These are phyloP conservation scores for Carterocephalus palaemon DNA, from an alignment of 2,888 invertebrate species.

Conservation along the genomic window DNA sequence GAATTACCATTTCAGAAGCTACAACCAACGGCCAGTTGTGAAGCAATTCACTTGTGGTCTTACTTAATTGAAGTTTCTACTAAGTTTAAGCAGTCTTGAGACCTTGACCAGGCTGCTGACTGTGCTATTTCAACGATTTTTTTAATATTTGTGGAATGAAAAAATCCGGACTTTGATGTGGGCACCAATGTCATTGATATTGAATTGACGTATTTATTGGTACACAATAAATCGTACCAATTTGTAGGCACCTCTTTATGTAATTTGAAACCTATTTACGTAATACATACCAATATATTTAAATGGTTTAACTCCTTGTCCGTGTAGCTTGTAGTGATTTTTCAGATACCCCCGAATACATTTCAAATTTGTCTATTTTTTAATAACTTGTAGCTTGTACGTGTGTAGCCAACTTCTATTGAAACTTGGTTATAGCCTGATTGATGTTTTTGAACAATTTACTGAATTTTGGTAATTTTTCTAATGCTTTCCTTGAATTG, in stretches of 20 bases:
- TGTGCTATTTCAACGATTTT: too few species aligned
- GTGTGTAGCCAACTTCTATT: conserved; percentile 2
- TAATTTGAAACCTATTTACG: conserved; percentile 1
- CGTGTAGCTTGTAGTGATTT: conserved; percentile 14
- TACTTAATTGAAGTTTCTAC: too few species aligned
- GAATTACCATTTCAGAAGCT: too few species aligned
- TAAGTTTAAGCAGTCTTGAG: too few species aligned
- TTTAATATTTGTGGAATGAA: too few species aligned
- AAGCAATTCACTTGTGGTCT: too few species aligned
- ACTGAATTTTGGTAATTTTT: conserved; percentile 1
- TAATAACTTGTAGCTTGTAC: conserved; percentile 3
- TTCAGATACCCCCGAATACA: neutral
- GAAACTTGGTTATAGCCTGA: neutral
- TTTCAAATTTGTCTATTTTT: neutral
- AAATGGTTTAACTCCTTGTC: conserved; percentile 2
- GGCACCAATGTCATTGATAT: too few species aligned
- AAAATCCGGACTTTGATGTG: too few species aligned
- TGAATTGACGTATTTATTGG: too few species aligned
- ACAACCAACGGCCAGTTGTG: too few species aligned
- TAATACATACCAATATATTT: neutral
- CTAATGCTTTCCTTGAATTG: neutral
- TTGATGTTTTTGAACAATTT: neutral
- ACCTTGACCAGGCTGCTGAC: too few species aligned
- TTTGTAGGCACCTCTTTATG: neutral
- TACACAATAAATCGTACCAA: neutral